A percentile compares a stretch with the other conserved stretches of the same genome.
Conservation (phyloP, 2,797 vertebrate species). For the Epinephelus awoara region DNA sequence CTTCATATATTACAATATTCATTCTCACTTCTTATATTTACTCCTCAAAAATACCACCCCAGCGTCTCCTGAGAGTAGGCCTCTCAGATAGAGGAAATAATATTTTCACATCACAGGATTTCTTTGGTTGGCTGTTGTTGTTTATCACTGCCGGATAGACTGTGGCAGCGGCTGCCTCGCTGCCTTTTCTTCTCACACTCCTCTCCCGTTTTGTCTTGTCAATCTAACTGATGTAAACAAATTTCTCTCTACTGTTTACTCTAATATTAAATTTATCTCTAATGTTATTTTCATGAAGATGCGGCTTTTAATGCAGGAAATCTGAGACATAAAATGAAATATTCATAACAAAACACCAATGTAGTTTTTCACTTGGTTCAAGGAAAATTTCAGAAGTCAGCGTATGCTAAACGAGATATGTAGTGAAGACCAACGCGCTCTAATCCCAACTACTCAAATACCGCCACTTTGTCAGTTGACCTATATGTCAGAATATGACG, state of each 20-base stretch:
- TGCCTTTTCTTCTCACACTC: constrained; percentile 8
- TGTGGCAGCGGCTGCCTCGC: constrained; percentile 13
- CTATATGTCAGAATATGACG: too few relatives aligned
- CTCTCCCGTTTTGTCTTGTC: constrained; percentile 13
- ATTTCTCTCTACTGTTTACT: not conserved
- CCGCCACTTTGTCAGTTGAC: too few relatives aligned
- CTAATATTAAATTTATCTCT: not conserved
- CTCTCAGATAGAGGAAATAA: constrained; percentile 34
- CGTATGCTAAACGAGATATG: not conserved
- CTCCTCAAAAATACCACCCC: constrained; percentile 26
- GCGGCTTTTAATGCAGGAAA: not conserved
- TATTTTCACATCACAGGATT: constrained; percentile 44
- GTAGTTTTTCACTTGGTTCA: not conserved
- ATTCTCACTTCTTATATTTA: constrained; percentile 23
- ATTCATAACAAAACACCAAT: not conserved
- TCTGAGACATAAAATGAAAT: not conserved
- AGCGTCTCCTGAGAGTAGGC: constrained; percentile 40
- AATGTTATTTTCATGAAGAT: constrained; percentile 1
- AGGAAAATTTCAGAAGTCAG: not conserved
- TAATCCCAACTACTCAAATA: too few relatives aligned
- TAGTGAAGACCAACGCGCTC: too few relatives aligned
- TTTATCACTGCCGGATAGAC: constrained; percentile 30
- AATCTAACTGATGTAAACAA: constrained; percentile 15
- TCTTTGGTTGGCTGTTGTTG: constrained; percentile 39
- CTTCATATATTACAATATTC: constrained; percentile 15